These are phyloP conservation scores for Lota lota DNA, from an alignment of 2,113 vertebrate genomes.

Conservation along the genomic window DNA sequence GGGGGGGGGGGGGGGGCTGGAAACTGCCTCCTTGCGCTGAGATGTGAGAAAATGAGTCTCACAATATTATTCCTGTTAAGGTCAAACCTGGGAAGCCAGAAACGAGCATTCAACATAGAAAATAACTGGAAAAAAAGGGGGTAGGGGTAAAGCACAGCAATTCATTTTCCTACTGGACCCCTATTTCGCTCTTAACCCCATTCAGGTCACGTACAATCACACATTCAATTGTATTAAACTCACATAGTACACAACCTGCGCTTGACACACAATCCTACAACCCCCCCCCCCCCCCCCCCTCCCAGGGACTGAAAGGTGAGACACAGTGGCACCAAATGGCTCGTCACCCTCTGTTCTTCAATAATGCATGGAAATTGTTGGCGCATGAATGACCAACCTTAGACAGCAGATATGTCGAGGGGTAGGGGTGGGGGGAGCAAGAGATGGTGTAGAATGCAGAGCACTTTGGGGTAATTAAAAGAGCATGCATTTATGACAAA, in stretches of 20 bases:
- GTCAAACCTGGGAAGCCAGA: conserved; percentile 7
- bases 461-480: conserved; percentile 75
- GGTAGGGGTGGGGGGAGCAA: neutral
- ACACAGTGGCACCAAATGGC: conserved; percentile 58
- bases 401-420: conserved; percentile 43
- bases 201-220: neutral
- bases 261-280: neutral
- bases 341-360: conserved; percentile 61
- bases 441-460: conserved; percentile 31
- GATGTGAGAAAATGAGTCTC: conserved; percentile 15
- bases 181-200: conserved; percentile 11
- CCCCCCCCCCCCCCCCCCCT: neutral
- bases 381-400: conserved; percentile 56
- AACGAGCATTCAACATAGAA: conserved; percentile 13
- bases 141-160: too few species aligned
- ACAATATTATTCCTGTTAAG: conserved; percentile 18
- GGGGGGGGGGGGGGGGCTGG: neutral
- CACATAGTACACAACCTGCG: neutral
- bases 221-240: neutral
- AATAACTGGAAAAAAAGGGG: conserved; percentile 7
- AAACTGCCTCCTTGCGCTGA: conserved; percentile 24
- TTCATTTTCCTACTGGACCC: conserved; percentile 3
- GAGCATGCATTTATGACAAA: conserved; percentile 54
- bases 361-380: conserved; percentile 70
- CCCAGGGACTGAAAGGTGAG: conserved; percentile 47